These are phyloP conservation scores for Bombyx mandarina DNA, from an alignment of 1,140 invertebrate species.

Conservation along the genomic window DNA sequence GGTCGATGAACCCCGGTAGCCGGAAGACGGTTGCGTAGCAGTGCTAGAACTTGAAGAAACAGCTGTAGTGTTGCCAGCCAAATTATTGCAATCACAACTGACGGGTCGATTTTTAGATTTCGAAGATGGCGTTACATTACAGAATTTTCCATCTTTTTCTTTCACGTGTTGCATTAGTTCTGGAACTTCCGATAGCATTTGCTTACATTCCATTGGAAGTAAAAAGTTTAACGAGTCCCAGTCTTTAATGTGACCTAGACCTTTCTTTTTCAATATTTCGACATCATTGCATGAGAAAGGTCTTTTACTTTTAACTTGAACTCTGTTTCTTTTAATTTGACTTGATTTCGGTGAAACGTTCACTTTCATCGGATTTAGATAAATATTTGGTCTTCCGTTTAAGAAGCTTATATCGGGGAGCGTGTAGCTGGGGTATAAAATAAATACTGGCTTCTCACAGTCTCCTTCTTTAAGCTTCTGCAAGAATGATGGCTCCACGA, in stretches of 20 bases:
- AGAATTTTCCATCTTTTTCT: conserved; percentile 73
- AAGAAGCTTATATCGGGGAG: conserved; percentile 91
- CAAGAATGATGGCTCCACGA: conserved; percentile 77
- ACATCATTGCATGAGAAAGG: conserved; percentile 90
- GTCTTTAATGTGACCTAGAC: conserved; percentile 87
- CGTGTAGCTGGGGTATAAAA: conserved; percentile 93
- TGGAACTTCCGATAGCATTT: conserved; percentile 82
- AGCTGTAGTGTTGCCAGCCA: conserved; percentile 72
- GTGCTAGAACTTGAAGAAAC: conserved; percentile 81
- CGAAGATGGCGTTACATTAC: conserved; percentile 71
- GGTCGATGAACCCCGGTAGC: conserved; percentile 87
- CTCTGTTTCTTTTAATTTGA: conserved; percentile 45
- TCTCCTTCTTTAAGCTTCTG: conserved; percentile 76
- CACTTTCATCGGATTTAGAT: conserved; percentile 68
- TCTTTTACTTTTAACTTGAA: conserved; percentile 67
- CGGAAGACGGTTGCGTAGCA: conserved; percentile 85
- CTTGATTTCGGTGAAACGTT: conserved; percentile 50
- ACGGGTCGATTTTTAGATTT: conserved; percentile 70
- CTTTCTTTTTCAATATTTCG: conserved; percentile 83
- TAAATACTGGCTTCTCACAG: conserved; percentile 83
- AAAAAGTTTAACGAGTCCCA: conserved; percentile 93
- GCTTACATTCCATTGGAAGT: conserved; percentile 84
- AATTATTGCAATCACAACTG: conserved; percentile 76
- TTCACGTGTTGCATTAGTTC: conserved; percentile 78
- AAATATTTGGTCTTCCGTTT: conserved; percentile 73